These are phyloP conservation scores for Fundulus diaphanus DNA, from an alignment of 2,797 vertebrate genomes.

Conservation along the genomic window DNA sequence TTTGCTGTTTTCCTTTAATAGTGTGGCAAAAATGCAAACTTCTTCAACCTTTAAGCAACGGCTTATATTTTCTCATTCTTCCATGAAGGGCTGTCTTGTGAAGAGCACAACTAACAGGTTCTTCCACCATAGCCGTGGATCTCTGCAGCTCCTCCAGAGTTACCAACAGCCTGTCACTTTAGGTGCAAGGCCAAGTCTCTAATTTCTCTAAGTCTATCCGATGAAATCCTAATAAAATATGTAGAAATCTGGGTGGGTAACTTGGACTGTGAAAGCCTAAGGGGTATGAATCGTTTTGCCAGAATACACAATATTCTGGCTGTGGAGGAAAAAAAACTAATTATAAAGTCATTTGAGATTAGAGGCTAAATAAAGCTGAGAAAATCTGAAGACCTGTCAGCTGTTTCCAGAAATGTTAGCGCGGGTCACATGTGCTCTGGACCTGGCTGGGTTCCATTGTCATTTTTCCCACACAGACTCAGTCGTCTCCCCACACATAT, in stretches of 20 bases:
- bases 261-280: background rate
- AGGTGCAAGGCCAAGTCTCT: background rate
- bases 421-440: background rate
- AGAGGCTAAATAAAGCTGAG: background rate
- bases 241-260: background rate
- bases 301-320: background rate
- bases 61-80: background rate
- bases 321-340: background rate
- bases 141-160: background rate
- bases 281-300: background rate
- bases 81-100: background rate
- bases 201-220: background rate
- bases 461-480: slow-evolving; percentile 10
- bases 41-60: background rate
- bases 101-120: background rate
- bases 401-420: background rate
- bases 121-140: background rate
- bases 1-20: background rate
- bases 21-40: background rate
- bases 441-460: background rate
- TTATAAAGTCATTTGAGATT: background rate
- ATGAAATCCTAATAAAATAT: background rate
- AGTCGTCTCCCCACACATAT: slow-evolving; percentile 20
- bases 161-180: background rate
- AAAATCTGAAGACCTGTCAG: background rate